Conservation (phyloP, 2,113 vertebrate genomes). For the Odontesthes bonariensis region DNA sequence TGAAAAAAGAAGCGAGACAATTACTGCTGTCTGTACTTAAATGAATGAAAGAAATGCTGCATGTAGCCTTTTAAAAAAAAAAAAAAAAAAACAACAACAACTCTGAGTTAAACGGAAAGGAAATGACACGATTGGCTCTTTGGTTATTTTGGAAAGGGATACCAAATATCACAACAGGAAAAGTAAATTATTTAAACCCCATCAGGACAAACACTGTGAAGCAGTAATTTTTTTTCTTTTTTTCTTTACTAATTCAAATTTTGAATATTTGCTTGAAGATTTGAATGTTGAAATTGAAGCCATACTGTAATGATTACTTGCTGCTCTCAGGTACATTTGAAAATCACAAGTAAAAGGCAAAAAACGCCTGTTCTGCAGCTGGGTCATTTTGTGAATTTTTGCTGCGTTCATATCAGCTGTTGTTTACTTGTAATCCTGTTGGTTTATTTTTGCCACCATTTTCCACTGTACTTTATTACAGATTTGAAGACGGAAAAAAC, state of each 20-base stretch:
- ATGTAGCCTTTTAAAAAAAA: too few relatives aligned
- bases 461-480: background rate
- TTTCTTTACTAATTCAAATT: background rate
- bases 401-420: constrained; percentile 15
- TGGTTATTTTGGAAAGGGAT: too few relatives aligned
- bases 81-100: too few relatives aligned
- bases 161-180: too few relatives aligned
- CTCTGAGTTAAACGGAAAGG: too few relatives aligned
- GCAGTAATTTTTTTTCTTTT: background rate
- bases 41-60: background rate
- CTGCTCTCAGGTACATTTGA: constrained; percentile 64
- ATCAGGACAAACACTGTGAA: constrained; percentile 3
- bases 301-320: constrained; percentile 48
- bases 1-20: background rate
- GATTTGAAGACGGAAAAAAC: background rate
- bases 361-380: constrained; percentile 14
- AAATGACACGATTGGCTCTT: too few relatives aligned
- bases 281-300: constrained; percentile 58
- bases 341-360: constrained; percentile 21
- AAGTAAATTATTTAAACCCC: too few relatives aligned
- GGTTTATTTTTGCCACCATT: background rate
- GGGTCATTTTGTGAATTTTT: constrained; percentile 16
- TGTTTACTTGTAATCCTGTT: background rate
- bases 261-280: background rate
- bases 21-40: background rate